These are phyloP conservation scores for Chionodraco myersi DNA, from an alignment of 2,113 vertebrate species.

Conservation along the genomic window DNA sequence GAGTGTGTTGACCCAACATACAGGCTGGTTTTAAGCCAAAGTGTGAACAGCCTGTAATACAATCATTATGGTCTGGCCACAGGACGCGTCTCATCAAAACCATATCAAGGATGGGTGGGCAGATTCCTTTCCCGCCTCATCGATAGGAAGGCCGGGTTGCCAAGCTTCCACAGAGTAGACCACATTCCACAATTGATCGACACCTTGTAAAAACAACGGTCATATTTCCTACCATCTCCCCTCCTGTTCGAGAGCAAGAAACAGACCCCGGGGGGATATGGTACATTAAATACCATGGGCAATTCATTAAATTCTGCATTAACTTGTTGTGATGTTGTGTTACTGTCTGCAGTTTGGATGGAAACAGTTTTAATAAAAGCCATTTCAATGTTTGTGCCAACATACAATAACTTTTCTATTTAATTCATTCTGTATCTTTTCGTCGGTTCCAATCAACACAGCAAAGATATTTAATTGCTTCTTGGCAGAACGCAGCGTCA, in stretches of 20 bases:
- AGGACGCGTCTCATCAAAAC: constrained; percentile 36
- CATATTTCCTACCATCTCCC: constrained; percentile 21
- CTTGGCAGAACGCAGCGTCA: constrained; percentile 59
- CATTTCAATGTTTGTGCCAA: constrained; percentile 42
- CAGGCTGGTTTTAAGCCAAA: background rate
- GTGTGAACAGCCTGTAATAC: background rate
- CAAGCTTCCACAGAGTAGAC: constrained; percentile 42
- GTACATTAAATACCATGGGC: constrained; percentile 24
- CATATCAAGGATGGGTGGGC: constrained; percentile 42
- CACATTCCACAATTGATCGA: constrained; percentile 65
- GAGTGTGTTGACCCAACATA: background rate
- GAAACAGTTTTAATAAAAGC: constrained; percentile 32
- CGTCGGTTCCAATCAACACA: constrained; percentile 47
- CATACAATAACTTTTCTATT: constrained; percentile 20
- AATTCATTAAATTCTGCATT: constrained; percentile 27
- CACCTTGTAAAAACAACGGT: constrained; percentile 32
- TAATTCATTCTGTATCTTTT: constrained; percentile 36
- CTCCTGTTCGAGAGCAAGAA: constrained; percentile 38
- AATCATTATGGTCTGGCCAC: background rate
- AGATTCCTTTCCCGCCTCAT: constrained; percentile 30
- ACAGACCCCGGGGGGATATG: background rate
- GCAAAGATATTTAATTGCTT: constrained; percentile 65
- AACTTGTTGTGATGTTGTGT: constrained; percentile 7
- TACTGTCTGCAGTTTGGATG: constrained; percentile 29
- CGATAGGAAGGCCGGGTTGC: constrained; percentile 26